These are phyloP conservation scores for Rhynchotus rufescens DNA, from an alignment of 2,797 vertebrate species.

Conservation along the genomic window DNA sequence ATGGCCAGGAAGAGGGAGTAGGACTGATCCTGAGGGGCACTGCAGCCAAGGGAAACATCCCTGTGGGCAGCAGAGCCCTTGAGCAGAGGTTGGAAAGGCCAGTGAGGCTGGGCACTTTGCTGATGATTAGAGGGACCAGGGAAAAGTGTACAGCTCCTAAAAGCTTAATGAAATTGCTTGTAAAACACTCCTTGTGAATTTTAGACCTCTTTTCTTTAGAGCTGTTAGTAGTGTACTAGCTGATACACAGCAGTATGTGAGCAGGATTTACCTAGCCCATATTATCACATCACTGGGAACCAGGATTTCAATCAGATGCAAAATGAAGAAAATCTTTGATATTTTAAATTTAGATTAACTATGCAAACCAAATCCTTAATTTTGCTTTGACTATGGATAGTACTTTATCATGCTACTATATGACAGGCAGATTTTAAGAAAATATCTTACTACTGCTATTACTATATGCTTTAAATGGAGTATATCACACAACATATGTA, in stretches of 20 bases:
- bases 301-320: background rate
- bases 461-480: background rate
- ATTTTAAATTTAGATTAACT: background rate
- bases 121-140: background rate
- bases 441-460: background rate
- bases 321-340: background rate
- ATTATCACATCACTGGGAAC: background rate
- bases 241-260: too few species aligned
- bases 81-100: background rate
- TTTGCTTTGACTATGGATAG: background rate
- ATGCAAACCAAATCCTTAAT: background rate
- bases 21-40: background rate
- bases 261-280: background rate
- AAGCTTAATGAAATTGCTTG: too few species aligned
- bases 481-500: background rate
- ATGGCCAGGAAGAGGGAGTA: background rate
- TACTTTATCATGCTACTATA: accelerated
- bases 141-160: background rate
- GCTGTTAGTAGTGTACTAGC: background rate
- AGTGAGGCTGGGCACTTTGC: background rate
- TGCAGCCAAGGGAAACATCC: background rate
- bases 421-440: background rate
- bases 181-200: background rate
- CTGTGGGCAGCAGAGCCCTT: background rate
- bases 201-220: background rate